Evolutionary conservation across 2,888 invertebrate species (phyloP), one percentile per base, ranked within the genome.

Genomic region (Cerceris rybyensis): DNA sequence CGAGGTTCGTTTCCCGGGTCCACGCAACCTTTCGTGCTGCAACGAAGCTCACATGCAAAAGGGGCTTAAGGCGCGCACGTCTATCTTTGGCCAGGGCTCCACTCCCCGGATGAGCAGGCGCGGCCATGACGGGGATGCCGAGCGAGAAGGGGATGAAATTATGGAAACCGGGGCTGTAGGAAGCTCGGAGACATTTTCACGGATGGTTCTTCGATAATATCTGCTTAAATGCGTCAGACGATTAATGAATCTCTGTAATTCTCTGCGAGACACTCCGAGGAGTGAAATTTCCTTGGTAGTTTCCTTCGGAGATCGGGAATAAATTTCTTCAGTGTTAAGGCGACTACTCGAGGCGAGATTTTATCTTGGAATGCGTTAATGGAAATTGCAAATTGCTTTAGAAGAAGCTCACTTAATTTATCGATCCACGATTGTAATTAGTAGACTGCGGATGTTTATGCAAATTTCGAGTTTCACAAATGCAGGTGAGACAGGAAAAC

Each of bases 1-100:
- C n/a, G n/a, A 70, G 70, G 63, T 43, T 77, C 81, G 66, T 77
- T 75, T 58, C 42, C 68, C 50, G 49, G 68, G 41, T 80, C 55
- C 59, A 67, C 65, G 60, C 52, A 46, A 66, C 9, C 8, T 50
- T n/a, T 64, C 59, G 17, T 54, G 41, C 14, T 42, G 69, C 55
- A 54, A 50, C n/a, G n/a, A 11, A 28, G 50, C 41, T 14, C n/a
- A 61, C 69, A 49, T 75, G 72, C 71, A 59, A 60, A 67, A 61
- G 43, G 57, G 46, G 58, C 72, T 71, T 82, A 75, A 81, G 57
- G 54, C 63, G 49, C 68, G 60, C 59, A 50, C 63, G 78, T 64
- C 64, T 81, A 74, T 74, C 73, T 69, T 66, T 64, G 74, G 43
- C 55, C 57, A 64, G 57, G 28, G 49, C 58, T 72, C 41, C 14